Evolutionary conservation across 2,113 vertebrate genomes (phyloP).

Genomic region (Callopanchax toddi): DNA sequence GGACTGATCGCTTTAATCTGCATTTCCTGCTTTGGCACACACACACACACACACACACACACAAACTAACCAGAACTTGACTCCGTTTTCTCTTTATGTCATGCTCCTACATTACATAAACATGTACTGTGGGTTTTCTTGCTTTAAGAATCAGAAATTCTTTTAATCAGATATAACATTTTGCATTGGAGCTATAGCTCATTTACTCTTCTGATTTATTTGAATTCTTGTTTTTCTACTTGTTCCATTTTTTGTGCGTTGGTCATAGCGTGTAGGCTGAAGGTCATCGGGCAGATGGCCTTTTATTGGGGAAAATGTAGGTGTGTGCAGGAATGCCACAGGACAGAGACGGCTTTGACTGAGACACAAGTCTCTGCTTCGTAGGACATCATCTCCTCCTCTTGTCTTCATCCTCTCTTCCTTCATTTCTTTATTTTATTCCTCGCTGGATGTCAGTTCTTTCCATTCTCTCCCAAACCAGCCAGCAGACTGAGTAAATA

Average conservation of each 20-base stretch:
- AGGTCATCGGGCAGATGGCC: constrained; percentile 61
- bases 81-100: too few relatives aligned
- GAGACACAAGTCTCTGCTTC: constrained; percentile 30
- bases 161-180: too few relatives aligned
- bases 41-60: too few relatives aligned
- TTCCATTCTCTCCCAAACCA: constrained; percentile 29
- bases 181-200: too few relatives aligned
- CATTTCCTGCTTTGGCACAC: too few relatives aligned
- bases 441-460: constrained; percentile 13
- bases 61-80: too few relatives aligned
- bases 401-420: constrained; percentile 9
- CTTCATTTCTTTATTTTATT: constrained; percentile 21
- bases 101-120: too few relatives aligned
- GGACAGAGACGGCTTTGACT: constrained; percentile 65
- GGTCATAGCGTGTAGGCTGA: constrained; percentile 39
- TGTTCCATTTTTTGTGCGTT: constrained; percentile 15
- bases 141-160: too few relatives aligned
- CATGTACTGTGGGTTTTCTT: too few relatives aligned
- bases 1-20: too few relatives aligned
- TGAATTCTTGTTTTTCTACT: not conserved
- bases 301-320: constrained; percentile 60
- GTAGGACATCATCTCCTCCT: constrained; percentile 34
- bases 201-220: too few relatives aligned
- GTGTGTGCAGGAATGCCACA: constrained; percentile 62
- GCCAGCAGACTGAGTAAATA: constrained; percentile 35